Conservation (phyloP, 2,113 vertebrate species). For the Nicator chloris region DNA sequence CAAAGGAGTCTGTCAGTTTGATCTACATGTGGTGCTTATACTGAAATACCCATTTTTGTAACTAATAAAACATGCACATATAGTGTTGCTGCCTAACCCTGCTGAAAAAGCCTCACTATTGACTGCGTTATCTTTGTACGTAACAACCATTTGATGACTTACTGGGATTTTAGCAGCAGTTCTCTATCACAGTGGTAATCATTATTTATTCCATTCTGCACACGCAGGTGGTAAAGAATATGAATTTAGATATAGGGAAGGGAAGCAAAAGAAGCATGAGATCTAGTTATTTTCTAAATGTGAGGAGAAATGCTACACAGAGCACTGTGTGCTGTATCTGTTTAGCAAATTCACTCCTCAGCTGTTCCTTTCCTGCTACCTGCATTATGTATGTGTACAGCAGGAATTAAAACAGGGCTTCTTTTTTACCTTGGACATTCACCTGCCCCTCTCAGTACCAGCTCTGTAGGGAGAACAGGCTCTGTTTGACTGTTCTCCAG, state of each 20-base stretch:
- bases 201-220: slow-evolving; percentile 67
- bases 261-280: slow-evolving; percentile 44
- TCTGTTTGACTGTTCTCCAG: not conserved
- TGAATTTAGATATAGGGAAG: slow-evolving; percentile 55
- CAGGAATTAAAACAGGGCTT: not conserved
- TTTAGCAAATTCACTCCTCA: slow-evolving; percentile 1
- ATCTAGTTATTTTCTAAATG: slow-evolving; percentile 47
- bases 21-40: slow-evolving; percentile 69
- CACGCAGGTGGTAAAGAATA: slow-evolving; percentile 66
- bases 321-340: not conserved
- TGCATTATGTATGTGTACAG: not conserved
- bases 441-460: not conserved
- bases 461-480: not conserved
- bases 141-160: slow-evolving; percentile 67
- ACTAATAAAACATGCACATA: slow-evolving; percentile 68
- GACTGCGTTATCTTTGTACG: slow-evolving; percentile 63
- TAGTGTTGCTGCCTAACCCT: slow-evolving; percentile 66
- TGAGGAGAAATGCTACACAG: slow-evolving; percentile 7
- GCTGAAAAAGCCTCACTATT: slow-evolving; percentile 61
- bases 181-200: slow-evolving; percentile 64
- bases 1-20: slow-evolving; percentile 66
- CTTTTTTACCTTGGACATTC: not conserved
- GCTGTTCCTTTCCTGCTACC: not conserved
- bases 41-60: slow-evolving; percentile 69
- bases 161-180: slow-evolving; percentile 63